Evolutionary conservation across 1,140 invertebrate genomes (phyloP), one percentile per base, ranked within the genome.

Genomic region (Diachasma alloeum): DNA sequence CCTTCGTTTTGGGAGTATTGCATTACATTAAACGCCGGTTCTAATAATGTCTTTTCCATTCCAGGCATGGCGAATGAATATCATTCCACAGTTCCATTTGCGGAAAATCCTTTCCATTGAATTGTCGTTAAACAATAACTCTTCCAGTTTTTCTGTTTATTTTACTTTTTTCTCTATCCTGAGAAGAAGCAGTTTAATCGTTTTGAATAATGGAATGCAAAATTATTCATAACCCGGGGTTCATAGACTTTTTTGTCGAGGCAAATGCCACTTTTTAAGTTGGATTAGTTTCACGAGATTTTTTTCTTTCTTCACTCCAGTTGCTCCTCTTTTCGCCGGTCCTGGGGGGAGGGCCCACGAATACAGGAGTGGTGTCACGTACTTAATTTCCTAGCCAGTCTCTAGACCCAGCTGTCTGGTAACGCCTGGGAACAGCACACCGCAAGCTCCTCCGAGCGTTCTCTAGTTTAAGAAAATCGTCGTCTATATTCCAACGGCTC

Each of bases 371-470:
- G 69, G 63, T 72, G 75, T 76, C 75, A 76, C 75, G 75, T 76
- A 76, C 68, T 76, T 76, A 76, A 76, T 76, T 76, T 76, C 22
- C 74, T 76, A 59, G 67, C 39, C 67, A 19, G 74, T 70, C 75
- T 72, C 53, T 48, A 68, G 74, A 76, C 68, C 68, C 46, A 76
- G 68, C 42, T 44, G 75, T 72, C 75, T 76, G 75, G 68, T 36
- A 37, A 46, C 44, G 42, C 37, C 39, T 68, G 13, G 4, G 44
- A 11, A 31, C 42, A 72, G 63, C 13, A 69, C 31, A 66, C 31
- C 46, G 68, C 46, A 68, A 76, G 26, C 6, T 44, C 67, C n/a
- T 44, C 67, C 42, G 44, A 24, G 17, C 26, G 42, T 42, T 53
- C 53, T 17, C 53, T 59, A 22, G 22, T 63, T 63, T 26, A 63